Base-by-base conservation (phyloP, 2,888 invertebrate genomes). In the Noctua comes region DNA sequence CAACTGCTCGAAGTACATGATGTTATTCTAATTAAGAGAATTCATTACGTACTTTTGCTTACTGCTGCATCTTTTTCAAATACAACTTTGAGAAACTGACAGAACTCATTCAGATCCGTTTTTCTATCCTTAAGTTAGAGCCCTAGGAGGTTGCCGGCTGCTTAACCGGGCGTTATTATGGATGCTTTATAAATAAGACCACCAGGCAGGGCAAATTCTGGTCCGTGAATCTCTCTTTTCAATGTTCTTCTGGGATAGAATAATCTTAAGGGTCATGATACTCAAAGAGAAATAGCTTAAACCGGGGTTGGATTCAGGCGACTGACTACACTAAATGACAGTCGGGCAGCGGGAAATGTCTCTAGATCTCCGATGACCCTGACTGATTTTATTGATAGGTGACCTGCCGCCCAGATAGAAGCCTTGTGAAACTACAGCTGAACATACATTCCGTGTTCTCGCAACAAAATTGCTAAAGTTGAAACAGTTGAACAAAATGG, bases 401-500 rank as follows among this genome's bases (percentile, higher is more conserved):
- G 66, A 66, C 16, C 18, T 46, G 1, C 21, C 3, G 54, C 24
- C 13, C 7, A 57, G 7, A 66, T 16, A 66, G 4, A 62, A 62
- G 18, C 24, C 10, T 62, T 68, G 31, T 68, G 43, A 65, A 83
- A 77, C 31, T 21, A 3, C 62, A 69, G 24, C 71, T 77, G 59
- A 71, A 68, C 40, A 79, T 8, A 69, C 51, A 79, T 70, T 62
- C 66, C 24, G 36, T 27, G 59, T 68, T 43, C 64, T 54, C 73
- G 71, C 36, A 72, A 71, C 40, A 82, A 74, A 54, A 74, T 84
- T 82, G 18, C 59, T 36, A 73, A 81, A 77, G 43, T 76, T 54
- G 10, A 65, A 77, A 82, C 73, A 65, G 31, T 77, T 65, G 27
- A 59, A 81, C 64, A 68, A 80, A 68, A 85, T n/a, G 16, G 21